Percentiles rank a stretch among this genome's conserved stretches.
Evolutionary conservation across 2,113 vertebrate species (phyloP).

Genomic region (Mugil cephalus): DNA sequence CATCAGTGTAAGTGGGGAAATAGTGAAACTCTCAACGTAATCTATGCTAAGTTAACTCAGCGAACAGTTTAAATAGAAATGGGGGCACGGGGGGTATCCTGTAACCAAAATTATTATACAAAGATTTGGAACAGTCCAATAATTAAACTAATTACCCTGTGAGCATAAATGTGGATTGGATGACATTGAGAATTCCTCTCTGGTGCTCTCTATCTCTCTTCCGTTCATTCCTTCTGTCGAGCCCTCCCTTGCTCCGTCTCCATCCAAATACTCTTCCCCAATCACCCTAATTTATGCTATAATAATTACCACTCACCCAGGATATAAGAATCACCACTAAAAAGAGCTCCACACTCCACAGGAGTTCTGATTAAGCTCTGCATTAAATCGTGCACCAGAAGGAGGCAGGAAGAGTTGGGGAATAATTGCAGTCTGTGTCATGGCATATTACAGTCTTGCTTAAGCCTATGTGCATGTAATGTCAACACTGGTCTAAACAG

Average conservation of each 20-base stretch:
- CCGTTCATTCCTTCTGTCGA: conserved; percentile 46
- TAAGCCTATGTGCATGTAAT: conserved; percentile 44
- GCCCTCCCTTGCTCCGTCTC: conserved; percentile 56
- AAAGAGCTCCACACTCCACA: conserved; percentile 70
- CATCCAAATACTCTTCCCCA: conserved; percentile 69
- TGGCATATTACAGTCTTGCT: conserved; percentile 65
- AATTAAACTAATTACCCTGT: conserved; percentile 83
- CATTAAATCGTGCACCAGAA: conserved; percentile 72
- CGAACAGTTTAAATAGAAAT: conserved; percentile 72
- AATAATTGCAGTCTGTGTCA: conserved; percentile 75
- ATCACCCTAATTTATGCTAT: conserved; percentile 83
- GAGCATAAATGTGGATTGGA: conserved; percentile 73
- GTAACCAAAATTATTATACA: conserved; percentile 75
- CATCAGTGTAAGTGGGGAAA: conserved; percentile 63
- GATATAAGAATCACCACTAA: conserved; percentile 72
- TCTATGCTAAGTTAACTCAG: conserved; percentile 67
- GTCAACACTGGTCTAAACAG: conserved; percentile 23
- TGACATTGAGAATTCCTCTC: conserved; percentile 77
- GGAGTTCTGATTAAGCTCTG: conserved; percentile 79
- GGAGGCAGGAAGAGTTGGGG: conserved; percentile 56
- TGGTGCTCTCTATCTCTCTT: conserved; percentile 58
- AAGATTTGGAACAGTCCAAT: conserved; percentile 77
- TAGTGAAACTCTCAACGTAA: conserved; percentile 55
- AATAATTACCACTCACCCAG: conserved; percentile 82
- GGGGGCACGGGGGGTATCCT: conserved; percentile 67